Conservation (phyloP, 2,797 vertebrate genomes). For the Sebastes glaucus region DNA sequence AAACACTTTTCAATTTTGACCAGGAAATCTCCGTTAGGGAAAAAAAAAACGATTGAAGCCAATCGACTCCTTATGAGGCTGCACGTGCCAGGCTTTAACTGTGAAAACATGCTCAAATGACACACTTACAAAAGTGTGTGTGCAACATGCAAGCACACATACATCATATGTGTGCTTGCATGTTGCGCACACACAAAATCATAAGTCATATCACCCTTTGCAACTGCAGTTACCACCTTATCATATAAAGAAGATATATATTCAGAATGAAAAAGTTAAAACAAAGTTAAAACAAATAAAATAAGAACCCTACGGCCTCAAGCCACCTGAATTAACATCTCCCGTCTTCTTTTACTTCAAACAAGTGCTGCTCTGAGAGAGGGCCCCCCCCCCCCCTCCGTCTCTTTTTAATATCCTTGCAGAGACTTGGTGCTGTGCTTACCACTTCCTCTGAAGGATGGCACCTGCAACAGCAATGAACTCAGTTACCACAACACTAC, state of each 20-base stretch:
- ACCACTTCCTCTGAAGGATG: slow-evolving; percentile 58
- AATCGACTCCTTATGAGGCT: slow-evolving; percentile 70
- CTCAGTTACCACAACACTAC: slow-evolving; percentile 17
- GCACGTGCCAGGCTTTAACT: slow-evolving; percentile 64
- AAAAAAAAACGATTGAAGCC: slow-evolving; percentile 48
- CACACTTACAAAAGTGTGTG: slow-evolving; percentile 36
- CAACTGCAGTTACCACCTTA: slow-evolving; percentile 28
- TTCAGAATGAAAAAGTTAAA: slow-evolving; percentile 18
- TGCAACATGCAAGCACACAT: slow-evolving; percentile 18
- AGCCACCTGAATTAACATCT: slow-evolving; percentile 68
- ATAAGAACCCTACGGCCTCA: slow-evolving; percentile 12
- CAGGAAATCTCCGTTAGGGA: slow-evolving; percentile 68
- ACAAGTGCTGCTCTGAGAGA: slow-evolving; percentile 25
- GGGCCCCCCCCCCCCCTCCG: not conserved
- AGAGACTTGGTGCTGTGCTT: slow-evolving; percentile 35
- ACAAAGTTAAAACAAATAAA: slow-evolving; percentile 17
- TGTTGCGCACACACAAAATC: slow-evolving; percentile 11
- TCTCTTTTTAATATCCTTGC: slow-evolving; percentile 52
- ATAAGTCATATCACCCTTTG: slow-evolving; percentile 21
- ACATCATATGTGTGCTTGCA: slow-evolving; percentile 10
- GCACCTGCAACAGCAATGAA: slow-evolving; percentile 63
- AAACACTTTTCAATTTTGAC: slow-evolving; percentile 70
- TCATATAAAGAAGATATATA: slow-evolving; percentile 22
- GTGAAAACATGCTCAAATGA: slow-evolving; percentile 72
- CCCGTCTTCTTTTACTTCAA: slow-evolving; percentile 35